These are phyloP conservation scores for Benthosema pterotum DNA, from an alignment of 2,797 vertebrate genomes.

Conservation along the genomic window DNA sequence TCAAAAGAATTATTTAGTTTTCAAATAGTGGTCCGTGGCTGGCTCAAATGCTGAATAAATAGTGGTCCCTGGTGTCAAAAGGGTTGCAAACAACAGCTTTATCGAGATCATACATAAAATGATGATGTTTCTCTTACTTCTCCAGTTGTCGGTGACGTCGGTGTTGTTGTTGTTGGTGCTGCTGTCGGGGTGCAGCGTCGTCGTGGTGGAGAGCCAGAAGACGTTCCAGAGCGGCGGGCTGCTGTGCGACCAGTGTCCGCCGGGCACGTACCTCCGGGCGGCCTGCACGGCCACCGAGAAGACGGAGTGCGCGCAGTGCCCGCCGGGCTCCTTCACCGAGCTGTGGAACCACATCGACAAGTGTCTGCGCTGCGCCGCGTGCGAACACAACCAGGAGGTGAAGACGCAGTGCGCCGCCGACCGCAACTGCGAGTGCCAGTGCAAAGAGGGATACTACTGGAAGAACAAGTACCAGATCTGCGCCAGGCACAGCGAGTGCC, in stretches of 20 bases:
- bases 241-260: conserved; percentile 60
- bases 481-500: conserved; percentile 58
- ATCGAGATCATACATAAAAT: no score
- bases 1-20: no score
- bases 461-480: conserved; percentile 40
- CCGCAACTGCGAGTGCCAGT: conserved; percentile 62
- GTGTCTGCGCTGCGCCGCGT: conserved; percentile 71
- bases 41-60: no score
- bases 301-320: conserved; percentile 65
- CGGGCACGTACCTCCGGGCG: conserved; percentile 45
- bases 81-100: no score
- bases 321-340: conserved; percentile 64
- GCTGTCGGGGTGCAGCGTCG: rapidly evolving
- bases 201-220: conserved; percentile 22
- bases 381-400: conserved; percentile 51
- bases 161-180: rapidly evolving
- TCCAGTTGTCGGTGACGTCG: conserved; percentile 28
- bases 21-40: no score
- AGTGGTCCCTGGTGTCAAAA: no score
- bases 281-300: conserved; percentile 49
- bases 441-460: conserved; percentile 57
- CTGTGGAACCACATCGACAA: conserved; percentile 69
- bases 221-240: conserved; percentile 49
- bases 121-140: no score
- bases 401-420: conserved; percentile 39